phyloP scores from a whole-genome alignment of 2,113 vertebrate species.

The Pedionomus torquatus region DNA sequence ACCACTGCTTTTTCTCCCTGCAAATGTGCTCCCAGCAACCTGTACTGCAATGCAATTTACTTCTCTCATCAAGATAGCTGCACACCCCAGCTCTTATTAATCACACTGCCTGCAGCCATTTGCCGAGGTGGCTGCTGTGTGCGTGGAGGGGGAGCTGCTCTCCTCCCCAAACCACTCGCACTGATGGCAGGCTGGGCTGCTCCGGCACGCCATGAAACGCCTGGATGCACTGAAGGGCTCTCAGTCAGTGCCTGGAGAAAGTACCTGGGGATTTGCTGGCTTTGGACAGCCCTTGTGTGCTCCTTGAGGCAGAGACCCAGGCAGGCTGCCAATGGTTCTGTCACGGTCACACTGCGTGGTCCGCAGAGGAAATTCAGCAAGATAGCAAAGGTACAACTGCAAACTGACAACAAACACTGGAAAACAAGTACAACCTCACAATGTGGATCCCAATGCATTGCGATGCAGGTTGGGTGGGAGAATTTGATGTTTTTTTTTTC shows the following conservation, averaged over 20 bases:
- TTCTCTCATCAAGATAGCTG: not conserved
- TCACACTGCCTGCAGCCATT: not conserved
- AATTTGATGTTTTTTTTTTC: not conserved
- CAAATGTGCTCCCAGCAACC: not conserved
- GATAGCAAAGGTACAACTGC: not conserved
- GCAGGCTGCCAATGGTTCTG: not conserved
- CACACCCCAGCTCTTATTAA: not conserved
- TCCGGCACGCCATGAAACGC: rapidly evolving
- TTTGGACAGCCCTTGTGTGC: not conserved
- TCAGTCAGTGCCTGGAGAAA: not conserved
- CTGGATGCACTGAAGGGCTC: not conserved
- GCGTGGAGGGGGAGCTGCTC: not conserved
- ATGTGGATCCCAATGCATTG: not conserved
- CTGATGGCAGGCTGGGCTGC: not conserved
- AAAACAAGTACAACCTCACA: rapidly evolving
- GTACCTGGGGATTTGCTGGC: not conserved
- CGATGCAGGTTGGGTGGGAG: not conserved
- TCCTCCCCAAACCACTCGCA: not conserved
- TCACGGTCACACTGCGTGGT: rapidly evolving
- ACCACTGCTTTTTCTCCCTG: not conserved
- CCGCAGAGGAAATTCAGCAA: not conserved
- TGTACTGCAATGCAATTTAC: not conserved
- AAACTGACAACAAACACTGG: not conserved
- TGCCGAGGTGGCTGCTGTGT: not conserved
- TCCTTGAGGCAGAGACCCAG: not conserved